Conservation (phyloP, 2,113 vertebrate genomes). For the Ailuropoda melanoleuca region DNA sequence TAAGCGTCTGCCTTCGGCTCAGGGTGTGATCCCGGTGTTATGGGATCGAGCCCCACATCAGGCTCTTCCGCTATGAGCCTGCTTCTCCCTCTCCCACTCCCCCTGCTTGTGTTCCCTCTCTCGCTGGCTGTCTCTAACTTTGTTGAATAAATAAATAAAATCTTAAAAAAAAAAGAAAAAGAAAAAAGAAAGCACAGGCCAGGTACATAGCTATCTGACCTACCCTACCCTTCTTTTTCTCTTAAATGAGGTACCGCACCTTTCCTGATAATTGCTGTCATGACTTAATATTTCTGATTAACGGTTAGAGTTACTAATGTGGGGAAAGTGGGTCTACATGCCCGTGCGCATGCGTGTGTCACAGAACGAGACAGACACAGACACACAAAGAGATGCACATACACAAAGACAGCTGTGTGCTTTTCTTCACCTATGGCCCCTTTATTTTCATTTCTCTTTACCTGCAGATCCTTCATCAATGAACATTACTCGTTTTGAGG, state of each 20-base stretch:
- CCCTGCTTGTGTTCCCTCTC: no score
- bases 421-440: background rate
- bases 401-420: no score
- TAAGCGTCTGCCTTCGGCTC: no score
- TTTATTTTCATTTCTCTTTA: background rate
- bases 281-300: background rate
- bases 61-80: no score
- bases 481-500: background rate
- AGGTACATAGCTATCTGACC: background rate
- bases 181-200: background rate
- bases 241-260: rapidly evolving
- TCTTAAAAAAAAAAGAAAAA: no score
- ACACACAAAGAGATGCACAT: background rate
- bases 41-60: no score
- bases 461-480: background rate
- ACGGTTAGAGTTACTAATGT: background rate
- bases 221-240: background rate
- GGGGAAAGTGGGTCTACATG: background rate
- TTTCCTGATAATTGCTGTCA: background rate
- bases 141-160: no score
- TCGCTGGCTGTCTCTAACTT: no score
- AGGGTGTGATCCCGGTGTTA: no score
- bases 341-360: background rate
- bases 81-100: no score
- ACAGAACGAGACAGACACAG: background rate